Evolutionary conservation across 1,140 invertebrate species (phyloP), one percentile per base, ranked within the genome.

Genomic region (Hylaeus anthracinus): DNA sequence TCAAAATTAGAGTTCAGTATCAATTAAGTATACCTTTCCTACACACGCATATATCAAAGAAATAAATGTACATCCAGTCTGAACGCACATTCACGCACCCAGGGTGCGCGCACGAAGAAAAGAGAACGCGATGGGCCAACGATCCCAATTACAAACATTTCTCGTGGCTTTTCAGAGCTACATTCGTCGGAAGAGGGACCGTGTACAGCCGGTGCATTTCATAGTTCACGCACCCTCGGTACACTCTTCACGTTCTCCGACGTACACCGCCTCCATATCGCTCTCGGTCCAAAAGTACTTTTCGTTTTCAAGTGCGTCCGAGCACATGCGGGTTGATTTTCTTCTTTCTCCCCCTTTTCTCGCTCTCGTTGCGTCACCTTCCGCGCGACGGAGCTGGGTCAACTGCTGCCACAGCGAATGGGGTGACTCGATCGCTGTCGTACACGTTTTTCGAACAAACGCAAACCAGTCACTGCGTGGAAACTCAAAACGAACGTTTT

Each of bases 61-160:
- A 45, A 58, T 26, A 58, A 43, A 45, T 14, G 39, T 14, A 48
- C 5, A 69, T 2, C 39, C 1, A 5, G 12, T 45, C 14, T 26
- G 41, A 4, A 37, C 58, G 66, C 43, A 53, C 58, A 70, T 79
- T 53, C 10, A 37, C 67, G 8, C 65, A 81, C 70, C 66, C 73
- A 66, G 26, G 26, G 26, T 64, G 37, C 79, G 80, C 71, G 61
- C 26, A 86, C 60, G 41, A 39, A 78, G 83, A 72, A 65, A 78
- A 63, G 78, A 60, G 72, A 83, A 64, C 70, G 85, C 75, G 85
- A 83, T 81, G 86, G 86, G 87, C 86, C 81, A 89, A 91, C 90
- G 92, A 91, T 92, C 88, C 90, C 90, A 92, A 92, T 92, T 92
- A 92, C 88, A 92, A 92, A 92, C 89, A 92, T 90, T 90, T 89